A percentile compares a stretch with the other conserved stretches of the same genome.
Conservation (phyloP, 2,797 vertebrate species). For the Coracias cyanogaster region DNA sequence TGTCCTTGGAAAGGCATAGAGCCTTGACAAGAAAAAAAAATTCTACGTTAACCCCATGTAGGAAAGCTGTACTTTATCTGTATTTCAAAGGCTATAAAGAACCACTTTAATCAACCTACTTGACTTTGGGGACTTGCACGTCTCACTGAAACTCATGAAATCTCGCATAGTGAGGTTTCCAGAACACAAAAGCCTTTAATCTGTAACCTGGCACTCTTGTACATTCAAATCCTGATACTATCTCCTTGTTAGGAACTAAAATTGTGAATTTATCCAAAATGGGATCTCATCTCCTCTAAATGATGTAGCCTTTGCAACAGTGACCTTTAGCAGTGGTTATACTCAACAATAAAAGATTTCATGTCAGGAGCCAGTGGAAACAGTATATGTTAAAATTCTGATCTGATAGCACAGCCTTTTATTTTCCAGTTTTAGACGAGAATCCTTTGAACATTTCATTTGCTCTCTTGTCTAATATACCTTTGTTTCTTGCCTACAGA, state of each 20-base stretch:
- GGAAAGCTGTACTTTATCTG: constrained; percentile 58
- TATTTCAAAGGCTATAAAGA: constrained; percentile 62
- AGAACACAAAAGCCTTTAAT: constrained; percentile 70
- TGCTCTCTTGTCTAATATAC: constrained; percentile 52
- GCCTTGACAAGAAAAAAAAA: constrained; percentile 20
- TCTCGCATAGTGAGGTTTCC: constrained; percentile 37
- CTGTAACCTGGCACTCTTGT: constrained; percentile 59
- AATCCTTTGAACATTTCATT: constrained; percentile 65
- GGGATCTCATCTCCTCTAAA: constrained; percentile 71
- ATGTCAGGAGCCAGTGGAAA: constrained; percentile 35
- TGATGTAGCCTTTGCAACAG: constrained; percentile 63
- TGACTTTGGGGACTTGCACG: constrained; percentile 61
- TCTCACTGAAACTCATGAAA: constrained; percentile 48
- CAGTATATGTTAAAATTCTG: constrained; percentile 44
- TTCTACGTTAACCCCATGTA: constrained; percentile 33
- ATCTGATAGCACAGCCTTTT: constrained; percentile 46
- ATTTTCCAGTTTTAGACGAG: constrained; percentile 53
- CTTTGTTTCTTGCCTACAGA: constrained; percentile 58
- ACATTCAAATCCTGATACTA: constrained; percentile 70
- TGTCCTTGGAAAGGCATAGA: constrained; percentile 48
- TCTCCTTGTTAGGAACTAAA: constrained; percentile 77
- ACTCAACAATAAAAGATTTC: constrained; percentile 69
- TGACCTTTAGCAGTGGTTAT: constrained; percentile 71
- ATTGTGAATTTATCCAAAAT: constrained; percentile 78
- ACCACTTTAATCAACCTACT: constrained; percentile 68